phyloP scores from a whole-genome alignment of 2,797 vertebrate species.

The Onychomys arenicola region DNA sequence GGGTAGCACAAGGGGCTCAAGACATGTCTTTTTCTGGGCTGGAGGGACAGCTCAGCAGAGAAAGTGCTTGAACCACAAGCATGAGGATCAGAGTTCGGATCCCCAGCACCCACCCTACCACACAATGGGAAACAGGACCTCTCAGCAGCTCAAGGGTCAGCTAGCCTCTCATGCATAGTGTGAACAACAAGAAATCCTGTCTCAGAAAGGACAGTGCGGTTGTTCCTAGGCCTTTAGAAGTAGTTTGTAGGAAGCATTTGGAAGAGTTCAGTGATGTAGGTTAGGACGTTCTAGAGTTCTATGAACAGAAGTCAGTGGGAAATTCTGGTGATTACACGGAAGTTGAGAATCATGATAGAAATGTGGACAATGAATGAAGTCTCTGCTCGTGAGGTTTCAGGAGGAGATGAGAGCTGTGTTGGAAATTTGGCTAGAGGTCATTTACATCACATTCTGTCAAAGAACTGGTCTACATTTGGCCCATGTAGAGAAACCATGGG shows the following conservation, averaged over 20 bases:
- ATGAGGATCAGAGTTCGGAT: not conserved
- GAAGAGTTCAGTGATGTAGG: not conserved
- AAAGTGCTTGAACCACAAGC: not conserved
- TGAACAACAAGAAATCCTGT: not conserved
- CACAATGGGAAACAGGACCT: not conserved
- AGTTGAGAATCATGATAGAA: not conserved
- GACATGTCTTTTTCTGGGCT: not conserved
- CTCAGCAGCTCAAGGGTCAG: not conserved
- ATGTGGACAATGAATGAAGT: not conserved
- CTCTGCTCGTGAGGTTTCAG: not conserved
- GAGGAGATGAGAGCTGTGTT: not conserved
- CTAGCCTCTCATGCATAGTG: not conserved
- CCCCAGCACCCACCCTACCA: not conserved
- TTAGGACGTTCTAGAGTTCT: not conserved
- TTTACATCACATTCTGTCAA: not conserved
- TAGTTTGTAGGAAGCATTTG: not conserved
- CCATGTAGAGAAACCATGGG: not conserved
- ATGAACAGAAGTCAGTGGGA: not conserved
- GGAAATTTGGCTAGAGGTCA: not conserved
- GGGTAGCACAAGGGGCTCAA: not conserved
- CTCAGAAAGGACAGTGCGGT: not conserved
- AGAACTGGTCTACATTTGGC: not conserved
- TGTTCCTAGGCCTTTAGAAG: not conserved
- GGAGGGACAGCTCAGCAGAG: not conserved
- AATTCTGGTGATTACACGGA: not conserved